phyloP scores from a whole-genome alignment of 2,797 vertebrate genomes.

The Gambelia wislizenii region DNA sequence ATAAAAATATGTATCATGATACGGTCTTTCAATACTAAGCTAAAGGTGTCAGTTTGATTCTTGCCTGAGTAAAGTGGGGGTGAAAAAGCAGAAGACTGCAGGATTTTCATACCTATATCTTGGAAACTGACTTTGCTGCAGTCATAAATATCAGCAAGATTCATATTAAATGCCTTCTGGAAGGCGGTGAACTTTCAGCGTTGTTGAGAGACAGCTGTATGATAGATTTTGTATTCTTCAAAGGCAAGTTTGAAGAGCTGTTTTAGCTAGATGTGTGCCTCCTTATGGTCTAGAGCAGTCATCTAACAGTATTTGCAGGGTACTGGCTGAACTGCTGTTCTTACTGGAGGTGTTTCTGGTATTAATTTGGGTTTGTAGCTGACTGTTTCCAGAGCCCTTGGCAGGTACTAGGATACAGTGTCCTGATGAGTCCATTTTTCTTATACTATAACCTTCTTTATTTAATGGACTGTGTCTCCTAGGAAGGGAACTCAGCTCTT shows the following conservation, averaged over 20 bases:
- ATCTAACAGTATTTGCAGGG: not conserved
- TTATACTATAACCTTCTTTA: not conserved
- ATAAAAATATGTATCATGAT: slow-evolving; percentile 20
- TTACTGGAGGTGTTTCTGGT: not conserved
- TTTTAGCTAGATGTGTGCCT: slow-evolving; percentile 6
- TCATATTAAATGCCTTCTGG: too few relatives aligned
- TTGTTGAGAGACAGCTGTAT: not conserved
- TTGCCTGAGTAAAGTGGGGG: not conserved
- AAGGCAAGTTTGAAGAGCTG: not conserved
- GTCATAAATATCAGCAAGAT: not conserved
- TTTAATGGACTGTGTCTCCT: not conserved
- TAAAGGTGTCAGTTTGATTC: not conserved
- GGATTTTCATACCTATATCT: not conserved
- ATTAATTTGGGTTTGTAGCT: not conserved
- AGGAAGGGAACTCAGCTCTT: not conserved
- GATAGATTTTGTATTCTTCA: not conserved
- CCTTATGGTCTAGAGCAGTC: not conserved
- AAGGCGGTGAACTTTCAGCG: not conserved
- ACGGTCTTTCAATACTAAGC: not conserved
- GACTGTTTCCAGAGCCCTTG: slow-evolving; percentile 11
- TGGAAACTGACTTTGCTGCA: not conserved
- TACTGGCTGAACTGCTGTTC: not conserved
- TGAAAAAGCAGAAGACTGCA: not conserved
- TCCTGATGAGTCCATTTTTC: slow-evolving; percentile 2
- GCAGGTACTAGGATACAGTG: not conserved